A percentile compares a stretch with the other conserved stretches of the same genome.
These are phyloP conservation scores for Oenanthe oenanthe DNA, from an alignment of 2,113 vertebrate genomes.

Conservation along the genomic window DNA sequence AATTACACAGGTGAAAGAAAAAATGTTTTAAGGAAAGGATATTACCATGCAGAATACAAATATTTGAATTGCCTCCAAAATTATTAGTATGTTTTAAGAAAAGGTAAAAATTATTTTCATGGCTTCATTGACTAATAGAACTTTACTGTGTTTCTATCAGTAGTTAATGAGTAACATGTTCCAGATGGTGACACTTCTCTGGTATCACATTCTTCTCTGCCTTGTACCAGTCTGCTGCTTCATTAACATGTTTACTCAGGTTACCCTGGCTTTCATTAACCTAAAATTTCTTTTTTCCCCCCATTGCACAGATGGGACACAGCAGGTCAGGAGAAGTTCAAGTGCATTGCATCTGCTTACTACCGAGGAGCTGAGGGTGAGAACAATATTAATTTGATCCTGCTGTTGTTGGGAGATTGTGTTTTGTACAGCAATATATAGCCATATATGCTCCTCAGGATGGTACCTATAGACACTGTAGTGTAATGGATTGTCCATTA, in stretches of 20 bases:
- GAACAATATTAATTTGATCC: not conserved
- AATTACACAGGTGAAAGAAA: not conserved
- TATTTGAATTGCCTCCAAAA: not conserved
- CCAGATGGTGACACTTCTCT: slow-evolving; percentile 44
- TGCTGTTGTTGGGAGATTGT: not conserved
- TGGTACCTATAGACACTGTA: not conserved
- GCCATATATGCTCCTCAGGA: not conserved
- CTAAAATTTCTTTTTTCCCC: not conserved
- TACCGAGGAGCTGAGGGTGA: slow-evolving; percentile 91
- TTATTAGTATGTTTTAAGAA: not conserved
- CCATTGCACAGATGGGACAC: slow-evolving; percentile 88
- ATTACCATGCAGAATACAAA: not conserved
- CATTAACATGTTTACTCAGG: slow-evolving; percentile 37
- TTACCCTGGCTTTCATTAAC: slow-evolving; percentile 25
- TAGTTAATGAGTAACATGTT: slow-evolving; percentile 50
- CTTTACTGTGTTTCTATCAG: not conserved
- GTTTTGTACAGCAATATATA: not conserved
- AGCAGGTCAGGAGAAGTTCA: slow-evolving; percentile 95
- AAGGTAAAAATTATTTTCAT: not conserved
- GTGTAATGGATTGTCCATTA: not conserved
- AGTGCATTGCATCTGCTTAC: slow-evolving; percentile 92
- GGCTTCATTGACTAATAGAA: not conserved
- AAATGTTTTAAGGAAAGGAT: not conserved
- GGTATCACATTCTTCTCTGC: slow-evolving; percentile 22
- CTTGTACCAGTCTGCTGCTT: slow-evolving; percentile 39